Base-by-base conservation (phyloP, 2,797 vertebrate genomes). In the Oreortyx pictus region DNA sequence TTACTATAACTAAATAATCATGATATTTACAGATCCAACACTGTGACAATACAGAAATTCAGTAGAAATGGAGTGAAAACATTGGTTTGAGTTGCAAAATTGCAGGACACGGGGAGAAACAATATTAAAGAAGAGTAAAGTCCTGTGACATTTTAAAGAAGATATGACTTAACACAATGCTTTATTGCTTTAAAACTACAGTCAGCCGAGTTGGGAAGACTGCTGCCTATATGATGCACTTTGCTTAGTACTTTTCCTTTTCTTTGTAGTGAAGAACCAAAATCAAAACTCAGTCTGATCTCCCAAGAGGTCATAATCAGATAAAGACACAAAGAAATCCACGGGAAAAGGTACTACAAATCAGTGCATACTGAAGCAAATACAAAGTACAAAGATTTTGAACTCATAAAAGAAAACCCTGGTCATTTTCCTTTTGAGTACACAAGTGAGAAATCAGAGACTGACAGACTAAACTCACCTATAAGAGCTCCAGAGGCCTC, bases 161-260 rank as follows among this genome's bases (percentile, higher is more conserved):
- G 17, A 59, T 14, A 46, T 9, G 49, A 37, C 33, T 44, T 44
- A 67, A 52, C 46, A 77, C 79, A 68, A 60, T 80, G 49, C 41
- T 67, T 49, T 59, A 88, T 80, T 72, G 66, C 25, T 71, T 41
- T 89, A 31, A 88, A 89, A 91, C 57, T 33, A 66, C 3, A 92
- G 35, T 8, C n/a, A 78, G 33, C 22, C 86, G 68, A 85, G 25
- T 56, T 90, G 90, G 82, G 92, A 96, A 93, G 84, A 52, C 86
- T 94, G 87, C 39, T 95, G 73, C 83, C 88, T 90, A 12, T 60
- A 61, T 22, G 33, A 31, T 62, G n/a, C 39, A 73, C 88, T 85
- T 94, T 62, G 31, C 78, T 77, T 64, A 27, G 15, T 25, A 43
- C 11, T 85, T 78, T 59, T 16, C 17, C 44, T 75, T 89, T 56